phyloP scores from a whole-genome alignment of 2,888 invertebrate genomes.

The Adela reaumurella region DNA sequence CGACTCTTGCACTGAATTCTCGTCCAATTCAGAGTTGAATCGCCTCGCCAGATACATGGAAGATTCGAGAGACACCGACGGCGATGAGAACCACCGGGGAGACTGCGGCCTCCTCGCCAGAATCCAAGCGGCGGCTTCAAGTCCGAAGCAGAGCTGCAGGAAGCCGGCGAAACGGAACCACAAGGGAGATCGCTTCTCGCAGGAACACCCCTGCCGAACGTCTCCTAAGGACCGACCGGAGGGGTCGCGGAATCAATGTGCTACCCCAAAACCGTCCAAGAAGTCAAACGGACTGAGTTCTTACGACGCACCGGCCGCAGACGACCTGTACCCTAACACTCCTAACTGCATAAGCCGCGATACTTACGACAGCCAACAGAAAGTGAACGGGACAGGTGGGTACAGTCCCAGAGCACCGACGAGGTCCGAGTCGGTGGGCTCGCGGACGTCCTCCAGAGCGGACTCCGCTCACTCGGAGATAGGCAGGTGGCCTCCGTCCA shows the following conservation, averaged over 20 bases:
- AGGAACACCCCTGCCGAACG: constrained; percentile 19
- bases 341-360: constrained; percentile 12
- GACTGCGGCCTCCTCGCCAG: constrained; percentile 65
- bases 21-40: background rate
- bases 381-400: too few species aligned
- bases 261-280: constrained; percentile 37
- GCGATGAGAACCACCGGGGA: constrained; percentile 72
- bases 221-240: constrained; percentile 30
- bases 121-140: constrained; percentile 66
- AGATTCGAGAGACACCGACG: constrained; percentile 34
- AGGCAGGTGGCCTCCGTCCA: background rate
- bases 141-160: constrained; percentile 35
- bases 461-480: background rate
- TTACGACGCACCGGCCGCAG: constrained; percentile 29
- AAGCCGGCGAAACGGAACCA: constrained; percentile 61
- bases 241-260: constrained; percentile 25
- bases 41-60: background rate
- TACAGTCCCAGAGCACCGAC: constrained; percentile 16
- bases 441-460: constrained; percentile 6
- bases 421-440: background rate
- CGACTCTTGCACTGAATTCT: background rate
- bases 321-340: constrained; percentile 35
- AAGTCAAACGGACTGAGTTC: constrained; percentile 27
- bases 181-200: constrained; percentile 30
- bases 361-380: too few species aligned